These are phyloP conservation scores for Zingel zingel DNA, from an alignment of 2,113 vertebrate genomes.

Conservation along the genomic window DNA sequence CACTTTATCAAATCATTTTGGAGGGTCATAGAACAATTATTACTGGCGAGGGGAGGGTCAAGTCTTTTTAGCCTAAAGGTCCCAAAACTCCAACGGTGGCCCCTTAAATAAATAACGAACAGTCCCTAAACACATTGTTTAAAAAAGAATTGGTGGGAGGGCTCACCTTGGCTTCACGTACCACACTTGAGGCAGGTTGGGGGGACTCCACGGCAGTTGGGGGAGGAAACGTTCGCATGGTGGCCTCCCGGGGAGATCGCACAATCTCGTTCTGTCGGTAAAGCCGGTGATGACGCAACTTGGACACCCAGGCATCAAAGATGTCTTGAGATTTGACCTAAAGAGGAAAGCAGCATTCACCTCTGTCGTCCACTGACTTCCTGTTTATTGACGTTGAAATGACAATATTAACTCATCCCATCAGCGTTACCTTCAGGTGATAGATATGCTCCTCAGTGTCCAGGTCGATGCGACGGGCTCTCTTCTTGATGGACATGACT, in stretches of 20 bases:
- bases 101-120: too few species aligned
- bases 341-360: background rate
- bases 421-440: conserved; percentile 92
- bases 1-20: too few species aligned
- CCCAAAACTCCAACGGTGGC: too few species aligned
- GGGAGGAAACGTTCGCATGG: conserved; percentile 94
- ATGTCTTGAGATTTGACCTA: conserved; percentile 98
- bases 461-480: conserved; percentile 95
- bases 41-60: too few species aligned
- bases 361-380: background rate
- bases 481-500: conserved; percentile 99
- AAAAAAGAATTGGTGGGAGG: background rate
- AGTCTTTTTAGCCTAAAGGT: too few species aligned
- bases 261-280: conserved; percentile 99
- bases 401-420: background rate
- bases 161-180: conserved; percentile 90
- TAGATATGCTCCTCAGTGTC: conserved; percentile 99
- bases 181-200: conserved; percentile 86
- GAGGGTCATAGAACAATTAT: too few species aligned
- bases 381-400: background rate
- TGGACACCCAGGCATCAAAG: conserved; percentile 97
- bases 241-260: conserved; percentile 94
- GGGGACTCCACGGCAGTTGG: conserved; percentile 90
- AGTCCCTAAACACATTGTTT: too few species aligned
- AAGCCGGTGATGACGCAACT: conserved; percentile 93